Evolutionary conservation across 2,797 vertebrate genomes (phyloP).

Genomic region (Macropodus opercularis): DNA sequence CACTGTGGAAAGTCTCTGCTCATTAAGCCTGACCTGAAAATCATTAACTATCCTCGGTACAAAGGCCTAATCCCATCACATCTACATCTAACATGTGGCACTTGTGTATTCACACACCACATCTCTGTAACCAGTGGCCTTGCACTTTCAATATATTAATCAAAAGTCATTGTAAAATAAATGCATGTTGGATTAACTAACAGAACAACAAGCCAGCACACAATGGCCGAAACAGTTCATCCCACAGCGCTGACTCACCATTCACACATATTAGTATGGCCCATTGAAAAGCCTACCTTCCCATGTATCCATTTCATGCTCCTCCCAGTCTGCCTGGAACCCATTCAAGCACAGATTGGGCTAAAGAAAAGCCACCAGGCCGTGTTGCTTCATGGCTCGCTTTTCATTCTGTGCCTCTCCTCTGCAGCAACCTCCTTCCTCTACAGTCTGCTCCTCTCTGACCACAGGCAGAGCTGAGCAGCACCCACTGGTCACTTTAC

Average conservation of each 20-base stretch:
- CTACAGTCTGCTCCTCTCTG: constrained; percentile 81
- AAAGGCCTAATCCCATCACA: constrained; percentile 22
- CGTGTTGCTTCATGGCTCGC: constrained; percentile 81
- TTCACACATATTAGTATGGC: constrained; percentile 15
- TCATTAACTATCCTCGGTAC: constrained; percentile 28
- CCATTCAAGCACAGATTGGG: constrained; percentile 83
- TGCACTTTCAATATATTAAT: background rate
- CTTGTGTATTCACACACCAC: background rate
- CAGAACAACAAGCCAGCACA: background rate
- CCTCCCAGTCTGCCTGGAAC: constrained; percentile 82
- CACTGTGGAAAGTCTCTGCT: constrained; percentile 10
- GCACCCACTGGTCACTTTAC: constrained; percentile 91
- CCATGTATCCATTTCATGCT: constrained; percentile 96
- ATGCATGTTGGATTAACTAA: background rate
- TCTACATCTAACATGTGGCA: background rate
- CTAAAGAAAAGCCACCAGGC: constrained; percentile 68
- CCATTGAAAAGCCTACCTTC: constrained; percentile 83
- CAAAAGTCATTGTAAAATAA: background rate
- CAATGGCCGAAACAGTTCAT: constrained; percentile 3
- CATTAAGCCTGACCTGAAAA: constrained; percentile 33
- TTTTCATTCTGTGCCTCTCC: constrained; percentile 31
- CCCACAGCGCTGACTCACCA: background rate
- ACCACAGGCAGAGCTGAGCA: constrained; percentile 75
- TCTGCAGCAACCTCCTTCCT: constrained; percentile 64
- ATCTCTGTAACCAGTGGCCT: background rate